Evolutionary conservation across 2,888 invertebrate genomes (phyloP).

Genomic region (Blera fallax): DNA sequence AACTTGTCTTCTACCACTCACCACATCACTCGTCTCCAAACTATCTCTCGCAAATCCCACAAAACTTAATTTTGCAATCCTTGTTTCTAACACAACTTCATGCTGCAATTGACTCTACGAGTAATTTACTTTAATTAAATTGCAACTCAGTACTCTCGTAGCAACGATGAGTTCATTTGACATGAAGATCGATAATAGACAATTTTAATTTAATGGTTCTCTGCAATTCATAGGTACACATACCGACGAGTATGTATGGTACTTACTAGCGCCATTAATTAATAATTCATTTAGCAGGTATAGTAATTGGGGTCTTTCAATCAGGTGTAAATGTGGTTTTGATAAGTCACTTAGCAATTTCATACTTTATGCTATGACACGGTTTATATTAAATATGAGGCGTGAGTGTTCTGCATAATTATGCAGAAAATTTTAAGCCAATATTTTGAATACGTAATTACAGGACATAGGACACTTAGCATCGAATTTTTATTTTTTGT

Average conservation of each 20-base stretch:
- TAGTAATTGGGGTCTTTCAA: background rate
- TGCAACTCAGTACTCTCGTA: background rate
- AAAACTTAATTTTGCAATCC: no score
- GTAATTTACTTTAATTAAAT: background rate
- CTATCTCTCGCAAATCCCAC: no score
- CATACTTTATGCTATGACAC: background rate
- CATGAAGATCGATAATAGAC: background rate
- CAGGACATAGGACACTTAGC: background rate
- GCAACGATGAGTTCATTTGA: background rate
- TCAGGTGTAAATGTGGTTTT: slow-evolving; percentile 13
- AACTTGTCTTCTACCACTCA: no score
- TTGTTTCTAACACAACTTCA: no score
- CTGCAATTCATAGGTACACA: background rate
- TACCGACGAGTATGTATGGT: background rate
- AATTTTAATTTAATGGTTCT: background rate
- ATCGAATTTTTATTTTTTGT: no score
- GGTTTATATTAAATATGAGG: background rate
- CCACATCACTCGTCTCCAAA: no score
- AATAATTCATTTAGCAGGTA: slow-evolving; percentile 8
- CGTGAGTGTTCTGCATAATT: background rate
- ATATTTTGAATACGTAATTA: background rate
- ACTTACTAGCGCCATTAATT: background rate
- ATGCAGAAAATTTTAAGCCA: background rate
- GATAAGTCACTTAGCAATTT: slow-evolving; percentile 2
- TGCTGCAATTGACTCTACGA: no score